Conservation (phyloP, 1,140 invertebrate genomes). For the Sinella curviseta region DNA sequence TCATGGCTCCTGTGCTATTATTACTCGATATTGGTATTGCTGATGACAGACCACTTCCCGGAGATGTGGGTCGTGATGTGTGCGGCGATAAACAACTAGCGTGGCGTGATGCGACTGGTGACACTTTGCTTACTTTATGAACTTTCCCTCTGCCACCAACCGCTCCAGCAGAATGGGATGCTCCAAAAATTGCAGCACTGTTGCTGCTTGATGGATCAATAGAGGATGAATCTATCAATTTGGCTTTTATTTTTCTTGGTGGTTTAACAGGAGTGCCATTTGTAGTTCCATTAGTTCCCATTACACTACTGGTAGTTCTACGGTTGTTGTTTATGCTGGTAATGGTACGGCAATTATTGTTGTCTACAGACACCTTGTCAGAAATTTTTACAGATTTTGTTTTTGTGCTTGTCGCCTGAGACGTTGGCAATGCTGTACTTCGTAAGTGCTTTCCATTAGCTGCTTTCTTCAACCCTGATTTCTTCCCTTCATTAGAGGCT, state of each 20-base stretch:
- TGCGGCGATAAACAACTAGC: slow-evolving; percentile 43
- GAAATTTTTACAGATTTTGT: slow-evolving; percentile 43
- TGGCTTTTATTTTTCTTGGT: slow-evolving; percentile 63
- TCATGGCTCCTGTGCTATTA: background rate
- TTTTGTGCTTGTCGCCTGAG: slow-evolving; percentile 25
- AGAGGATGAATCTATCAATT: slow-evolving; percentile 53
- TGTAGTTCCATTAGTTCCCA: background rate
- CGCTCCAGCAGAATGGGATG: background rate
- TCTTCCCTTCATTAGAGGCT: slow-evolving; percentile 15
- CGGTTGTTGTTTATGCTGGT: background rate
- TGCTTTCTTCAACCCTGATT: slow-evolving; percentile 37
- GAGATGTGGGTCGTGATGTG: slow-evolving; percentile 39
- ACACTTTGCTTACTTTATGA: slow-evolving; percentile 36
- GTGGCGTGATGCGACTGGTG: slow-evolving; percentile 42
- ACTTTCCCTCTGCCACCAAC: slow-evolving; percentile 13
- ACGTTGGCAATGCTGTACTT: background rate
- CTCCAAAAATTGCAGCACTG: slow-evolving; percentile 31
- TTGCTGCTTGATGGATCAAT: background rate
- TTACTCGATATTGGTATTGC: slow-evolving; percentile 11
- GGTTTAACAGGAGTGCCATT: slow-evolving; percentile 36
- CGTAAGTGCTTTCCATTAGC: slow-evolving; percentile 14
- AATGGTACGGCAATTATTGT: background rate
- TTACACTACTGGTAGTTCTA: background rate
- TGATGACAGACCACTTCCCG: slow-evolving; percentile 19
- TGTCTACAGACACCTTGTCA: slow-evolving; percentile 21